A percentile compares a stretch with the other conserved stretches of the same genome.
Evolutionary conservation across 2,797 vertebrate genomes (phyloP).

Genomic region (Knipowitschia caucasica): DNA sequence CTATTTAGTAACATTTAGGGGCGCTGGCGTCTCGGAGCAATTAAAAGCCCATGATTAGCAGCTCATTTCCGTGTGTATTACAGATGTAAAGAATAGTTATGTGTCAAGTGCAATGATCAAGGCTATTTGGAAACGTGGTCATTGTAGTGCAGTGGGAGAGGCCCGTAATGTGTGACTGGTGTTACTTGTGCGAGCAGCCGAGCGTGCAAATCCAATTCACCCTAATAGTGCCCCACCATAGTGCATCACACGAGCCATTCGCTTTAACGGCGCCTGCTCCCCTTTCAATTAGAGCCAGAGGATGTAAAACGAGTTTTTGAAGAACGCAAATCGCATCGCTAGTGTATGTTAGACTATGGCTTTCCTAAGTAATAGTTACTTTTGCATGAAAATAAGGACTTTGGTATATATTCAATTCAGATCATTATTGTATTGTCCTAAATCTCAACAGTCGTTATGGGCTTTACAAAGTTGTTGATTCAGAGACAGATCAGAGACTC

Average conservation of each 20-base stretch:
- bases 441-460: no score
- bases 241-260: slow-evolving; percentile 48
- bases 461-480: no score
- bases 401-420: no score
- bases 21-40: slow-evolving; percentile 2
- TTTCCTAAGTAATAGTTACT: no score
- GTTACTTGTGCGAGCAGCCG: slow-evolving; percentile 42
- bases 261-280: slow-evolving; percentile 53
- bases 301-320: slow-evolving; percentile 45
- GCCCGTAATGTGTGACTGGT: slow-evolving; percentile 41
- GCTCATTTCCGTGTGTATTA: slow-evolving; percentile 6
- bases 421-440: no score
- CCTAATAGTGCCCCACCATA: slow-evolving; percentile 56
- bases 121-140: slow-evolving; percentile 11
- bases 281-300: slow-evolving; percentile 51
- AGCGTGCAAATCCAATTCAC: slow-evolving; percentile 59
- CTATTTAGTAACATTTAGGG: slow-evolving; percentile 8
- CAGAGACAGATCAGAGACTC: no score
- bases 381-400: no score
- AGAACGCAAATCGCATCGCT: slow-evolving; percentile 24
- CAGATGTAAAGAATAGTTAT: slow-evolving; percentile 17
- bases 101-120: slow-evolving; percentile 1
- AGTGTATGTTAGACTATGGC: background rate
- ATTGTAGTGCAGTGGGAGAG: slow-evolving; percentile 20
- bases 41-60: slow-evolving; percentile 6